Evolutionary conservation across 2,888 invertebrate species (phyloP), one percentile per base, ranked within the genome.

Genomic region (Amiota communis): DNA sequence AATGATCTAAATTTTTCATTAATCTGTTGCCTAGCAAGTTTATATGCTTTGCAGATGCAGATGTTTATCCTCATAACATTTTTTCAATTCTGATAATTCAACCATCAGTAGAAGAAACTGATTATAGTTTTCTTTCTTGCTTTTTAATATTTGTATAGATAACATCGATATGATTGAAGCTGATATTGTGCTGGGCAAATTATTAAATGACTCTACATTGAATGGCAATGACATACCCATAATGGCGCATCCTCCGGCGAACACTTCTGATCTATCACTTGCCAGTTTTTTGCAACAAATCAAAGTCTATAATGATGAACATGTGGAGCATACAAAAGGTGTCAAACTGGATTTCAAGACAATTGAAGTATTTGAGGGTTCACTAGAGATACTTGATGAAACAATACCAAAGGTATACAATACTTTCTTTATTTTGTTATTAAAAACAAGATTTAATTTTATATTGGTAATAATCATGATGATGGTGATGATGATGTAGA

Each of bases 301-400:
- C 53, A 88, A 92, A 13, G 88, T 90, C 12, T 89, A 91, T 78
- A 91, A 92, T 82, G 90, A 90, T 59, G 87, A 87, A 10, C 90
- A 90, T 49, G 71, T 73, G 2, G 81, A 87, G n/a, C 76, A 79
- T 48, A 90, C 89, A 79, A 96, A 95, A 87, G 97, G 97, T 0
- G 92, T 97, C 1, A 98, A 98, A 87, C 90, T 98, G 63, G 97
- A 97, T 89, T 97, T 97, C 87, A 97, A 97, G 89, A 92, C 92
- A 1, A 93, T 94, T 61, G 94, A 94, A 64, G 95, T 94, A 0
- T 94, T 94, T 83, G 91, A 92, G 72, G 90, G 90, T 56, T 92
- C 94, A 4, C 89, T 92, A 49, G 85, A 87, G 0, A 88, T 92
- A 70, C 81, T 93, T 46, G 85, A 87, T 8, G 83, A 81, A 2